Evolutionary conservation across 1,140 invertebrate genomes (phyloP), one percentile per base, ranked within the genome.

Genomic region (Drosophila elegans): DNA sequence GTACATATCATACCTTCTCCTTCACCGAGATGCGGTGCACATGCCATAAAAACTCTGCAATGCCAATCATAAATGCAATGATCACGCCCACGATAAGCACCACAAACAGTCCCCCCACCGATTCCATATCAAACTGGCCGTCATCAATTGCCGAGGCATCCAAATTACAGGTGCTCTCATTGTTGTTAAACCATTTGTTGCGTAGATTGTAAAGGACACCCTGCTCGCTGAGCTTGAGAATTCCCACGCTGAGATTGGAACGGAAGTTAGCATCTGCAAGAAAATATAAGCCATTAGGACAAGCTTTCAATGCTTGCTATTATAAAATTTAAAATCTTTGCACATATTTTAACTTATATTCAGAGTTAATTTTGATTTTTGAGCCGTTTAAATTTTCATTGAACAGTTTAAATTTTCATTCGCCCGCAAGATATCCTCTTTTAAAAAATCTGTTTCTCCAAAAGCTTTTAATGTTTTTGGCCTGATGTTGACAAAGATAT

Each of bases 81-180:
- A 92, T 78, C 52, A 95, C 94, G 1, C 97, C 97, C 29, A 94
- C 94, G 9, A 96, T 93, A 0, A 99, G 93, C 1, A 98, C 96
- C 1, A 98, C 94, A 92, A 98, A 99, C 4, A 98, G 96, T 36
- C 98, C 98, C 61, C 97, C 97, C 12, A 98, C 96, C 69, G 97
- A 96, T 25, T 95, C 94, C 61, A 98, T 94, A 16, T 95, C 95
- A 9, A 96, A 91, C 86, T 96, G 95, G 1, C 93, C 93, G 11
- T 93, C 73, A 45, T 93, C 89, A 21, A 73, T 77, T 1, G 72
- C 68, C 2, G 64, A 4, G 9, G 56, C 67, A 13, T 21, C 57
- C 29, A 21, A 34, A 27, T 75, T 45, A 10, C 75, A 82, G 3
- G 3, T 46, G 6, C 75, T 82, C 10, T 78, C 64, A 46, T 91